These are phyloP conservation scores for Brenthis daphne DNA, from an alignment of 2,888 invertebrate genomes.

Conservation along the genomic window DNA sequence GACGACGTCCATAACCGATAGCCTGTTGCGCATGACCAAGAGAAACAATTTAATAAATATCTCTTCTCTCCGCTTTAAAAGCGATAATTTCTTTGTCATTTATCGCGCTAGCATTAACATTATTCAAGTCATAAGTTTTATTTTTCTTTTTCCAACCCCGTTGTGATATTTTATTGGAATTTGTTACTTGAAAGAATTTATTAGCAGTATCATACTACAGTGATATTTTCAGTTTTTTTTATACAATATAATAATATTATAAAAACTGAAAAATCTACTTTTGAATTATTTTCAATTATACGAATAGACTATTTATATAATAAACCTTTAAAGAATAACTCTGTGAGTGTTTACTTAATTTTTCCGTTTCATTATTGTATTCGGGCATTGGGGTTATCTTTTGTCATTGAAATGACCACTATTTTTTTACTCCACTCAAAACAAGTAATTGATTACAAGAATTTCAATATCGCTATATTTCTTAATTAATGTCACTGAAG, in stretches of 20 bases:
- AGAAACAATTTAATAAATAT: conserved; percentile 62
- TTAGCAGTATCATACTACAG: too few relatives aligned
- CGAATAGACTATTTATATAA: too few relatives aligned
- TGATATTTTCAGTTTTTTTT: too few relatives aligned
- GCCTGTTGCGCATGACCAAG: conserved; percentile 53
- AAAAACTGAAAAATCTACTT: too few relatives aligned
- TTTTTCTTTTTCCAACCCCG: conserved; percentile 16
- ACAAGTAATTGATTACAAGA: not conserved
- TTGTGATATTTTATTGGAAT: conserved; percentile 1
- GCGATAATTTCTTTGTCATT: conserved; percentile 68
- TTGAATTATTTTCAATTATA: too few relatives aligned
- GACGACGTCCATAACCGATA: conserved; percentile 56
- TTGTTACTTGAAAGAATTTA: too few relatives aligned
- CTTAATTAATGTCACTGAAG: conserved; percentile 25
- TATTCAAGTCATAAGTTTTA: conserved; percentile 44
- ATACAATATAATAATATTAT: too few relatives aligned
- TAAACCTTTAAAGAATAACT: too few relatives aligned
- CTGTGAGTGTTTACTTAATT: too few relatives aligned
- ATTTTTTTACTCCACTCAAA: conserved; percentile 2
- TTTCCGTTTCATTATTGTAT: too few relatives aligned
- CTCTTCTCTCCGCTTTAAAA: conserved; percentile 55
- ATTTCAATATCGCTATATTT: conserved; percentile 14
- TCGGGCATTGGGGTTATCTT: too few relatives aligned
- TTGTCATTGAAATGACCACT: not conserved
- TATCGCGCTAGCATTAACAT: conserved; percentile 52